A percentile compares a stretch with the other conserved stretches of the same genome.
Conservation (phyloP, 2,113 vertebrate genomes). For the Pedionomus torquatus region DNA sequence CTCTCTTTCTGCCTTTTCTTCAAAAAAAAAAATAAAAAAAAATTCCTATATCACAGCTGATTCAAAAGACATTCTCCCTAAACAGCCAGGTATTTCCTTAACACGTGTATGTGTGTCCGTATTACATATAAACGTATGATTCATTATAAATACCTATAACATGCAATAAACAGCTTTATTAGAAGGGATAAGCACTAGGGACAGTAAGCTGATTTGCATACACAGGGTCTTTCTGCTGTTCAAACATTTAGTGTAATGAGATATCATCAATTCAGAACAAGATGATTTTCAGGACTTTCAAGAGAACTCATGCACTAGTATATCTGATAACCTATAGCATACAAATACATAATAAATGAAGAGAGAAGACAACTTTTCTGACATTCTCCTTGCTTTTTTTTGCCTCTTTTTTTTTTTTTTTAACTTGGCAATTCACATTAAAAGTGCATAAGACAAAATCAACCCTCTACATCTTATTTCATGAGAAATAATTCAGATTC, state of each 20-base stretch:
- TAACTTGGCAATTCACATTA: no score
- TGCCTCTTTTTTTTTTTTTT: no score
- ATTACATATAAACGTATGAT: background rate
- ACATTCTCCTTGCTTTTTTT: background rate
- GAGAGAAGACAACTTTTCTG: background rate
- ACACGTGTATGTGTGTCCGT: background rate
- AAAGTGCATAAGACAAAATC: no score
- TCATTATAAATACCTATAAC: background rate
- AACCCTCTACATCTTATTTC: background rate
- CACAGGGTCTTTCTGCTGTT: background rate
- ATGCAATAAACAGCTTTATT: background rate
- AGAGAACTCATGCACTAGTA: background rate
- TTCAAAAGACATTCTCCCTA: background rate
- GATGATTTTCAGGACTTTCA: background rate
- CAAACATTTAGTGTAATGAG: background rate
- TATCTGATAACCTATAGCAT: background rate
- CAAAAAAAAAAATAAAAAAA: background rate
- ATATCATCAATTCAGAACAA: slow-evolving; percentile 12
- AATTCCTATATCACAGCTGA: background rate
- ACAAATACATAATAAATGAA: background rate
- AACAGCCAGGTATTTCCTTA: background rate
- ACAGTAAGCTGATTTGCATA: slow-evolving; percentile 41
- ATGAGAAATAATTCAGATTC: background rate
- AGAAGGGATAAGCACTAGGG: background rate
- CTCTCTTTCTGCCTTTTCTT: background rate